Conservation (phyloP, 2,888 invertebrate species). For the Dioctria rufipes region DNA sequence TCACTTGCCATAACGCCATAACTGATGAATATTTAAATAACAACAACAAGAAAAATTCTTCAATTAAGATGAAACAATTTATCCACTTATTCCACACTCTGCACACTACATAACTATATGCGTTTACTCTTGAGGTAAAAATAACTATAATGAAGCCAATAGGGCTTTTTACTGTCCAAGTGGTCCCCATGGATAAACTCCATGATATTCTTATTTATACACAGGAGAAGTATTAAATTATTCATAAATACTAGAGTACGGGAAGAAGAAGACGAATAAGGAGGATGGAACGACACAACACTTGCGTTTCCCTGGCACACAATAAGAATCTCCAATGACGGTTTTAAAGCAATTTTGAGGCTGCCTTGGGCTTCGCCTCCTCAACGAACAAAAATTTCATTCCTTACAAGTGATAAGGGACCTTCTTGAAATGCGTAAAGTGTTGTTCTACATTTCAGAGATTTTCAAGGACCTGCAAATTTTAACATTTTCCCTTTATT, state of each 20-base stretch:
- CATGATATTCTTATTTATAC: slow-evolving; percentile 35
- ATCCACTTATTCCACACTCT: too few relatives aligned
- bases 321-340: slow-evolving; percentile 15
- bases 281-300: not conserved
- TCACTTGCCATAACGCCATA: too few relatives aligned
- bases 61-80: too few relatives aligned
- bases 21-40: too few relatives aligned
- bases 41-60: too few relatives aligned
- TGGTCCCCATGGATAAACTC: slow-evolving; percentile 13
- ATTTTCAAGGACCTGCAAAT: not conserved
- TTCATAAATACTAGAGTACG: slow-evolving; percentile 12
- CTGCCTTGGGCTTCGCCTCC: slow-evolving; percentile 26
- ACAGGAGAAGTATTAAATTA: slow-evolving; percentile 27
- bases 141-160: slow-evolving; percentile 33
- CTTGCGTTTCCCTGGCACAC: not conserved
- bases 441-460: slow-evolving; percentile 2
- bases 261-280: too few relatives aligned
- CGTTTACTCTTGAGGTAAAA: slow-evolving; percentile 23
- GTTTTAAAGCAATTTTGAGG: slow-evolving; percentile 42
- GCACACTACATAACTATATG: too few relatives aligned
- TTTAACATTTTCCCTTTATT: not conserved
- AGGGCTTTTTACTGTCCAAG: slow-evolving; percentile 17
- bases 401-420: slow-evolving; percentile 47
- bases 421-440: slow-evolving; percentile 44
- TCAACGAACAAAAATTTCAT: slow-evolving; percentile 20